A percentile compares a stretch with the other conserved stretches of the same genome.
Conservation (phyloP, 2,888 invertebrate species). For the Dasypogon diadema region DNA sequence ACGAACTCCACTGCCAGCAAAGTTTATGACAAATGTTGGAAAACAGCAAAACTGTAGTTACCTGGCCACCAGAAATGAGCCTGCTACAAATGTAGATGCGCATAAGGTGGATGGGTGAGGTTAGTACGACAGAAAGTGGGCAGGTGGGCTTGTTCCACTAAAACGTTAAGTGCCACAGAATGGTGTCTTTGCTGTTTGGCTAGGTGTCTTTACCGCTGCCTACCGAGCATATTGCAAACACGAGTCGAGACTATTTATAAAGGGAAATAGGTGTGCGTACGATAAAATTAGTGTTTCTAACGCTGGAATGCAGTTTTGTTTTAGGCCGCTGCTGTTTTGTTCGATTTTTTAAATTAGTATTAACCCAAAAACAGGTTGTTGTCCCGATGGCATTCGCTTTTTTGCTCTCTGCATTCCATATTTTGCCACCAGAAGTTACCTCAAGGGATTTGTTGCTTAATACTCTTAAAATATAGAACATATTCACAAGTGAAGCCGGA, state of each 20-base stretch:
- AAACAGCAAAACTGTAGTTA: conserved; percentile 29
- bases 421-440: neutral
- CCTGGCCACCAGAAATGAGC: conserved; percentile 9
- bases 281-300: conserved; percentile 31
- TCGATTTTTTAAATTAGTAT: conserved; percentile 22
- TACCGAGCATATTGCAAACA: conserved; percentile 1
- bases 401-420: conserved; percentile 21
- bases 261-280: conserved; percentile 35
- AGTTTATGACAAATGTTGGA: conserved; percentile 30
- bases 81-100: conserved; percentile 23
- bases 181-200: neutral
- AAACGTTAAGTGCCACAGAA: neutral
- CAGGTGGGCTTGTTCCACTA: neutral
- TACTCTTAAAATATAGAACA: conserved; percentile 11
- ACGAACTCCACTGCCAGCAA: neutral
- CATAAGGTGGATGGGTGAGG: conserved; percentile 23
- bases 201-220: neutral
- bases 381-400: conserved; percentile 6
- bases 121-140: conserved; percentile 29
- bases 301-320: conserved; percentile 44
- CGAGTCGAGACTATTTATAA: conserved; percentile 5
- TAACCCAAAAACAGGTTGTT: conserved; percentile 44
- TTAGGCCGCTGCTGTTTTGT: conserved; percentile 19
- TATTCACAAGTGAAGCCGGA: conserved; percentile 9
- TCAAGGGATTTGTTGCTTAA: conserved; percentile 34